phyloP scores from a whole-genome alignment of 2,113 vertebrate species.

The Rutilus rutilus region DNA sequence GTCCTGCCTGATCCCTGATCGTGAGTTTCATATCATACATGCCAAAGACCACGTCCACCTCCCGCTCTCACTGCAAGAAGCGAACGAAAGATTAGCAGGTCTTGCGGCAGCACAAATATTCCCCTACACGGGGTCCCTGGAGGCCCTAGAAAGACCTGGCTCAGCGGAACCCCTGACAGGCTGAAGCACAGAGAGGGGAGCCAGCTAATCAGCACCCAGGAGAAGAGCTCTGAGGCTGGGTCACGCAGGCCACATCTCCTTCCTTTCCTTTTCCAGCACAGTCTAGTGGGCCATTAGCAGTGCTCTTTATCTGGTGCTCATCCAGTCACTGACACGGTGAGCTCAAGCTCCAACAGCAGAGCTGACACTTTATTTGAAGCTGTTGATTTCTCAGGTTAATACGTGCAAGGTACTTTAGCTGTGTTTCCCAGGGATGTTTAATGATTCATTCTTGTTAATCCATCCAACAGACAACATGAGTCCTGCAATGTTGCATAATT shows the following conservation, averaged over 20 bases:
- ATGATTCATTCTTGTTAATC: slow-evolving; percentile 22
- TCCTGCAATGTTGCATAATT: slow-evolving; percentile 18
- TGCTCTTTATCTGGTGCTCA: slow-evolving; percentile 4
- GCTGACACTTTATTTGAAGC: slow-evolving; percentile 15
- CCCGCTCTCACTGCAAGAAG: not conserved
- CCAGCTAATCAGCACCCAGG: slow-evolving; percentile 42
- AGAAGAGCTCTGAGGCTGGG: slow-evolving; percentile 21
- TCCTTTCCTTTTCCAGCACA: not conserved
- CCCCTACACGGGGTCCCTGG: slow-evolving; percentile 16
- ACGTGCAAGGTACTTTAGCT: not conserved
- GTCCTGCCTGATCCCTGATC: slow-evolving; percentile 5
- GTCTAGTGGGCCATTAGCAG: slow-evolving; percentile 22
- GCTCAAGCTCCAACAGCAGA: not conserved
- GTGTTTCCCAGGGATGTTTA: not conserved
- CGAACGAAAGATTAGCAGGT: slow-evolving; percentile 42
- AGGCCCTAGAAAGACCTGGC: slow-evolving; percentile 17
- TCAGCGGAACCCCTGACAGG: slow-evolving; percentile 41
- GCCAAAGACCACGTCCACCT: slow-evolving; percentile 15
- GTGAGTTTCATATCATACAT: slow-evolving; percentile 9
- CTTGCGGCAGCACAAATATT: slow-evolving; percentile 30
- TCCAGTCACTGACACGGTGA: slow-evolving; percentile 8
- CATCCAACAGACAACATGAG: slow-evolving; percentile 19
- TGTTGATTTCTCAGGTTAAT: slow-evolving; percentile 25
- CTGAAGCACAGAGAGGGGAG: slow-evolving; percentile 11
- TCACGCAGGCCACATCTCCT: slow-evolving; percentile 28